Evolutionary conservation across 2,797 vertebrate species (phyloP).

Genomic region (Furcifer pardalis): DNA sequence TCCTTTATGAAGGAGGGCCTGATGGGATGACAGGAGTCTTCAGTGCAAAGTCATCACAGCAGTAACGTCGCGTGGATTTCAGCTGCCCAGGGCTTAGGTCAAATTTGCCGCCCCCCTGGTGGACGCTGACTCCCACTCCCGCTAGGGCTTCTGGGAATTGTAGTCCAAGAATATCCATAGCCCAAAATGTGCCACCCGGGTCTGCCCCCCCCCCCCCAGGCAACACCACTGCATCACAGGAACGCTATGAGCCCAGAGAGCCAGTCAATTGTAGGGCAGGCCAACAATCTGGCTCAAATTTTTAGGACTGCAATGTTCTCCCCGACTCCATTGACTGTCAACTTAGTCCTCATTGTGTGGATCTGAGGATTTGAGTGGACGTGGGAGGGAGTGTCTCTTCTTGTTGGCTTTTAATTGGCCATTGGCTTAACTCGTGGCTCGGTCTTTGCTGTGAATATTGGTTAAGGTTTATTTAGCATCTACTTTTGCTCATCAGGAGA

Average conservation of each 20-base stretch:
- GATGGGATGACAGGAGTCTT: background rate
- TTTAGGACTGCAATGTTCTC: slow-evolving; percentile 8
- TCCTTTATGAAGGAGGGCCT: background rate
- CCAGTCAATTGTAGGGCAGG: background rate
- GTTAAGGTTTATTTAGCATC: background rate
- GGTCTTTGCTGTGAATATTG: background rate
- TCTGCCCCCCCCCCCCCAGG: too few relatives aligned
- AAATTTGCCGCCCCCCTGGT: too few relatives aligned
- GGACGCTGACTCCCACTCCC: too few relatives aligned
- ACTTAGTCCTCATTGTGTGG: background rate
- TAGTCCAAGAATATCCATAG: too few relatives aligned
- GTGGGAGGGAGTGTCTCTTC: background rate
- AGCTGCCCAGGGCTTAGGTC: too few relatives aligned
- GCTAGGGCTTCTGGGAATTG: too few relatives aligned
- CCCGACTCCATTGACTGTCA: background rate
- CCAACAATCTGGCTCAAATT: background rate
- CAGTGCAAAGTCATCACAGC: background rate
- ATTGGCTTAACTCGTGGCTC: background rate
- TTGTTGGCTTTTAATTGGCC: background rate
- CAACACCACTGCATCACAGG: too few relatives aligned
- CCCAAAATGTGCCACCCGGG: too few relatives aligned
- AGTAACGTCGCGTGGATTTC: too few relatives aligned
- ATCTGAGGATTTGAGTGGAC: background rate
- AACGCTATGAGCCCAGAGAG: background rate
- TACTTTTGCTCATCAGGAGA: background rate